These are phyloP conservation scores for Whitmania pigra DNA, from an alignment of 1,140 invertebrate species.

Conservation along the genomic window DNA sequence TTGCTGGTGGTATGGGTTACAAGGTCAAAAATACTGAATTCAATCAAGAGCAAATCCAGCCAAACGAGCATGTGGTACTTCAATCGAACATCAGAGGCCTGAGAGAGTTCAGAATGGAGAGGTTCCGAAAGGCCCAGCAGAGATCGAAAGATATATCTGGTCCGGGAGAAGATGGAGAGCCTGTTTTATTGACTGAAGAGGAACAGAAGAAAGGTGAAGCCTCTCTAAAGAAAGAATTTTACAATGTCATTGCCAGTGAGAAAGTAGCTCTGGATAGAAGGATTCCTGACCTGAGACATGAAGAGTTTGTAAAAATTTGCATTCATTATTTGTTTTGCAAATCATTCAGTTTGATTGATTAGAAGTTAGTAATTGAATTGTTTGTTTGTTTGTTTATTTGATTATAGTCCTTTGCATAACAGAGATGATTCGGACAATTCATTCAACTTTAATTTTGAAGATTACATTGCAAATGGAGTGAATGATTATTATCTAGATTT, in stretches of 20 bases:
- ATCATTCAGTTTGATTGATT: neutral
- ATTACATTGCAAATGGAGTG: neutral
- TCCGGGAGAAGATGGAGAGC: conserved; percentile 35
- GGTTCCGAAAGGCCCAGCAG: conserved; percentile 18
- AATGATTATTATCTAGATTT: neutral
- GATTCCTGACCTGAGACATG: conserved; percentile 63
- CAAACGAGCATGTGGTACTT: no score
- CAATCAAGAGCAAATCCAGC: no score
- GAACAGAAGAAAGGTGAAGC: conserved; percentile 32
- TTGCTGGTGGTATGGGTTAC: no score
- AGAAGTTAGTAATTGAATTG: neutral
- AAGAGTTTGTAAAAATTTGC: conserved; percentile 45
- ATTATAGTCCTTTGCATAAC: no score
- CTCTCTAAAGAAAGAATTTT: conserved; percentile 62
- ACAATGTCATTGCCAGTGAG: conserved; percentile 71
- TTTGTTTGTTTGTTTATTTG: no score
- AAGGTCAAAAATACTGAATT: no score
- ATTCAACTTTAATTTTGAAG: neutral
- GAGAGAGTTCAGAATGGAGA: conserved; percentile 11
- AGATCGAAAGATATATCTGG: conserved; percentile 14
- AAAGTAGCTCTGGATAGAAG: conserved; percentile 66
- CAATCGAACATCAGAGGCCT: neutral
- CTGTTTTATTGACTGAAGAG: conserved; percentile 46
- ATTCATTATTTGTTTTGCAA: neutral
- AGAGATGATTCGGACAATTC: no score